These are phyloP conservation scores for Aphrophora alni DNA, from an alignment of 2,888 invertebrate genomes.

Conservation along the genomic window DNA sequence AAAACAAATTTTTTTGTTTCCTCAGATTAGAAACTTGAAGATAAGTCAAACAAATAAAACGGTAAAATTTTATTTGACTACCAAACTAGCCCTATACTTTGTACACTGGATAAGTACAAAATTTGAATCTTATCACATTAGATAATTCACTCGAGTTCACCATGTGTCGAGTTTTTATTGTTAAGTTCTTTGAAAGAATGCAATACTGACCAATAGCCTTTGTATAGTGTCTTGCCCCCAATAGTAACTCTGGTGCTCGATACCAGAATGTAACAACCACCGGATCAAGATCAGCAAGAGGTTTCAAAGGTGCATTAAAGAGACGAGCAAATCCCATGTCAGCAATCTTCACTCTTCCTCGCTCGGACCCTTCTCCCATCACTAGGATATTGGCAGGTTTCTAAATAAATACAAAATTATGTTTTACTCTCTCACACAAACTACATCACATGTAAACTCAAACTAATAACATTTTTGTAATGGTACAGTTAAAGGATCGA, in stretches of 20 bases:
- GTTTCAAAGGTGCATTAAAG: slow-evolving; percentile 97
- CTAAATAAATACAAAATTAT: slow-evolving; percentile 57
- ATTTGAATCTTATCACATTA: no score
- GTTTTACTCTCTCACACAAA: not conserved
- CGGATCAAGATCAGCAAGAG: slow-evolving; percentile 96
- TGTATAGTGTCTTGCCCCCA: slow-evolving; percentile 96
- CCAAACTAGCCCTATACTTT: no score
- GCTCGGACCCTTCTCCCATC: slow-evolving; percentile 97
- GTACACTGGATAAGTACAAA: no score
- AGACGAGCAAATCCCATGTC: slow-evolving; percentile 99
- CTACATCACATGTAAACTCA: no score
- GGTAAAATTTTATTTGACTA: no score
- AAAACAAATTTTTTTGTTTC: no score
- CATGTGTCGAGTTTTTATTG: no score
- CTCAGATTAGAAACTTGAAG: no score
- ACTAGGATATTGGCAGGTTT: slow-evolving; percentile 99
- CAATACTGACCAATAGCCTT: slow-evolving; percentile 88
- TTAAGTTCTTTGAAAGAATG: no score
- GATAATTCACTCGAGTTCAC: no score
- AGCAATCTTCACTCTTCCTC: slow-evolving; percentile 97
- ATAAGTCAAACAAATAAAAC: no score
- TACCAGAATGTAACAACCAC: slow-evolving; percentile 99
- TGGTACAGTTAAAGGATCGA: not conserved
- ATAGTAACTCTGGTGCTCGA: slow-evolving; percentile 92
- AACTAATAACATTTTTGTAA: not conserved